phyloP scores from a whole-genome alignment of 2,888 invertebrate genomes.

The Platycnemis pennipes region DNA sequence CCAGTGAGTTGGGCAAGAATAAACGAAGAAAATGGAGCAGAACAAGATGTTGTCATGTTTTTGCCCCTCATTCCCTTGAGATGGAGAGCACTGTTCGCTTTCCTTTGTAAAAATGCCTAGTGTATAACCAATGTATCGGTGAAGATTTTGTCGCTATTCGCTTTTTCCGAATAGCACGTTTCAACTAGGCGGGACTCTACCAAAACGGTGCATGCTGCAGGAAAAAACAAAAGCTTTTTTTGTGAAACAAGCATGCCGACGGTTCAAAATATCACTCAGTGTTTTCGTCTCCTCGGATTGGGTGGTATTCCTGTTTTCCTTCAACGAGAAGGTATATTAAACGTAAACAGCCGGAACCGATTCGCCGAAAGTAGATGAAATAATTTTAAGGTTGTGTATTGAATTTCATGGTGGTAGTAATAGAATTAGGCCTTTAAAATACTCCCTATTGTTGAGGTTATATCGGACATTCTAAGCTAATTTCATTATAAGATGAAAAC shows the following conservation, averaged over 20 bases:
- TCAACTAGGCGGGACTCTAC: background rate
- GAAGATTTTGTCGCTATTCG: background rate
- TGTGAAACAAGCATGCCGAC: background rate
- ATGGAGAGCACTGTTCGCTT: background rate
- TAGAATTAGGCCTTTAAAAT: too few relatives aligned
- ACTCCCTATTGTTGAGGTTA: too few relatives aligned
- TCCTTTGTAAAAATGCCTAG: background rate
- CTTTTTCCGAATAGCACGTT: background rate
- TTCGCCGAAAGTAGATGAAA: background rate
- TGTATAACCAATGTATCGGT: background rate
- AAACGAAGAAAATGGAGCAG: constrained; percentile 10
- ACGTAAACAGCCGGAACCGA: background rate
- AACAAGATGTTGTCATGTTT: background rate
- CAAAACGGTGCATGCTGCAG: background rate
- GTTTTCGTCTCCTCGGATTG: background rate
- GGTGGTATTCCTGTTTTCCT: background rate
- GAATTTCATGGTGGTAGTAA: too few relatives aligned
- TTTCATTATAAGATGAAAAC: too few relatives aligned
- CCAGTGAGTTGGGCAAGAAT: background rate
- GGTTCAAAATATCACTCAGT: background rate
- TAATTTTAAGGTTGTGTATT: too few relatives aligned
- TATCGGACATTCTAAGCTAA: too few relatives aligned
- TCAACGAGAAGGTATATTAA: too few relatives aligned
- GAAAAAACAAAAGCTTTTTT: background rate
- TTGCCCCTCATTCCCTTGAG: background rate